These are phyloP conservation scores for Scelioninae gen. 1 DNA, from an alignment of 2,888 invertebrate species.

Conservation along the genomic window DNA sequence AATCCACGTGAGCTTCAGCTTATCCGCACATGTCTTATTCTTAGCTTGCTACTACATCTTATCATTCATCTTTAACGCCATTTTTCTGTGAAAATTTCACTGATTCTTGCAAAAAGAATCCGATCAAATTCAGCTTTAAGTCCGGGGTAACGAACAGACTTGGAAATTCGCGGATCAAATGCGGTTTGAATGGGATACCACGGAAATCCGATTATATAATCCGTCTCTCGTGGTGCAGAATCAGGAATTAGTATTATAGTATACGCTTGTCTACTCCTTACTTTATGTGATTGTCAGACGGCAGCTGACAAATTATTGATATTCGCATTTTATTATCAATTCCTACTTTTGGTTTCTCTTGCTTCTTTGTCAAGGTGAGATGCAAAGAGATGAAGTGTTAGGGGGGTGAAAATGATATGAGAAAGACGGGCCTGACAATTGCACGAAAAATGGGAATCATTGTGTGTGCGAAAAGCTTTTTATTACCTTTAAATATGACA, in stretches of 20 bases:
- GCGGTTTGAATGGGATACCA: slow-evolving; percentile 56
- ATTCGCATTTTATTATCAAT: slow-evolving; percentile 64
- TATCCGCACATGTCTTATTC: slow-evolving; percentile 9
- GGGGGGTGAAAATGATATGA: slow-evolving; percentile 44
- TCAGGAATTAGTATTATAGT: slow-evolving; percentile 63
- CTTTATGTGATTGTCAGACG: slow-evolving; percentile 48
- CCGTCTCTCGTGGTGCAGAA: slow-evolving; percentile 58
- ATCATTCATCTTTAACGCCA: slow-evolving; percentile 27
- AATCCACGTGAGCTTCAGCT: slow-evolving; percentile 8
- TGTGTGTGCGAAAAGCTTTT: no score
- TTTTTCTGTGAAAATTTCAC: slow-evolving; percentile 30
- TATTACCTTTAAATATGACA: no score
- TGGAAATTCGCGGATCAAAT: slow-evolving; percentile 61
- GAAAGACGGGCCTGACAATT: no score
- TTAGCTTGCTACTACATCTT: background rate
- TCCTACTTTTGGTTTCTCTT: slow-evolving; percentile 30
- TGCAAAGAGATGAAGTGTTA: slow-evolving; percentile 20
- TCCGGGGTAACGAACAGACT: slow-evolving; percentile 58
- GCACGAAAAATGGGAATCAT: no score
- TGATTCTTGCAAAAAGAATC: slow-evolving; percentile 43
- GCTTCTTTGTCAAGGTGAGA: no score
- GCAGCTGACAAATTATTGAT: slow-evolving; percentile 61
- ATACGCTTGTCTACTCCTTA: slow-evolving; percentile 65
- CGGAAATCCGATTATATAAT: slow-evolving; percentile 69
- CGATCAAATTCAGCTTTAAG: slow-evolving; percentile 47